phyloP scores from a whole-genome alignment of 2,113 vertebrate species.

The Oxyruncus cristatus region DNA sequence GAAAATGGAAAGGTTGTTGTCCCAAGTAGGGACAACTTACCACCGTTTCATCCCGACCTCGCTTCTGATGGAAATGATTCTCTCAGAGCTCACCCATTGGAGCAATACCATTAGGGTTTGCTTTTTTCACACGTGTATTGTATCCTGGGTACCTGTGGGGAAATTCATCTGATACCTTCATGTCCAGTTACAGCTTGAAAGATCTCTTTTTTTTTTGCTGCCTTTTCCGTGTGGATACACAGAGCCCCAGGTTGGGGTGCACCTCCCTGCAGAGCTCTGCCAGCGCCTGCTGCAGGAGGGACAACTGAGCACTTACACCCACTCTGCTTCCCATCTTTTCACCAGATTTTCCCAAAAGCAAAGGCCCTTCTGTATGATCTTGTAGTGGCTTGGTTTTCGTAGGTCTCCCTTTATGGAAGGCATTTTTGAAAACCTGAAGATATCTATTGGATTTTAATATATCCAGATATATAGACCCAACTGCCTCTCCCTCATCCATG shows the following conservation, averaged over 20 bases:
- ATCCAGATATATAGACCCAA: background rate
- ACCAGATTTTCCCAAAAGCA: background rate
- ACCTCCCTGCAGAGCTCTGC: background rate
- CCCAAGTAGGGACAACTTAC: background rate
- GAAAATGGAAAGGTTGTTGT: background rate
- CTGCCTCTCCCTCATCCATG: background rate
- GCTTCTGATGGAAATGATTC: background rate
- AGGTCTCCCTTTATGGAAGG: background rate
- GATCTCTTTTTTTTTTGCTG: background rate
- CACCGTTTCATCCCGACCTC: background rate
- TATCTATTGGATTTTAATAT: background rate
- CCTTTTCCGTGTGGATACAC: accelerated
- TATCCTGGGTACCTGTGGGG: background rate
- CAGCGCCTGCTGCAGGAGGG: background rate
- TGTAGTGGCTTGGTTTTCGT: background rate
- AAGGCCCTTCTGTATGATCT: background rate
- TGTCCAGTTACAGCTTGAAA: background rate
- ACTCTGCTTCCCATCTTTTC: background rate
- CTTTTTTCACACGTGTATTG: too few relatives aligned
- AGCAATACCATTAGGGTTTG: background rate
- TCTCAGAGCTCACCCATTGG: background rate
- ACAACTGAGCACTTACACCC: background rate
- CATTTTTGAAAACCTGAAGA: accelerated
- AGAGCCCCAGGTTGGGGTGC: accelerated
- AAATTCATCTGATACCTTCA: background rate